Base-by-base conservation (phyloP, 2,113 vertebrate species). In the Microcebus murinus region DNA sequence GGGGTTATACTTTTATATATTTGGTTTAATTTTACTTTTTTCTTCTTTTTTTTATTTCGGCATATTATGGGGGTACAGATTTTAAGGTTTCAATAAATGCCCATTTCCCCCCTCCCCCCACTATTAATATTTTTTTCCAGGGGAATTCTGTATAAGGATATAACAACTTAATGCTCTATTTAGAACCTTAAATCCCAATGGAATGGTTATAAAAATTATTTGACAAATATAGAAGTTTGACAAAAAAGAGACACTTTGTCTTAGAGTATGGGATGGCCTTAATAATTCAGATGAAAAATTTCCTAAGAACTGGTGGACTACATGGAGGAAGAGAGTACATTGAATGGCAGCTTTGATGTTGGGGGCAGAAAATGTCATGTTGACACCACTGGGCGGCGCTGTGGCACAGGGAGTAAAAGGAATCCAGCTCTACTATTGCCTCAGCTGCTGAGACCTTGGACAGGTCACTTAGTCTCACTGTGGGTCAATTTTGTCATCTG, bases 361-460 rank as follows among this genome's bases (percentile, higher is more conserved):
- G 61, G 25, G 50, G 57, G 14, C 1, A 3, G 74, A 80, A 87
- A 93, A 68, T 87, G 65, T n/a, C 67, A n/a, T 13, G 3, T 6
- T n/a, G n/a, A 2, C 0, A 55, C 95, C 97, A 97, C 97, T 89
- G 25, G 91, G 96, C 3, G 96, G 95, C 97, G 81, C 94, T 95
- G 88, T 91, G 85, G 70, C 82, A 94, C 89, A 96, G 95, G 27
- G 25, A 92, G 94, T 90, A 73, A 88, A 52, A 77, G 25, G 71
- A 93, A 71, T 31, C 4, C 42, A 3, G 13, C 0, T 21, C 31
- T 39, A 2, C 15, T 1, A 0, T 7, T 5, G 13, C 10, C 20
- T 89, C 45, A 34, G 36, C n/a, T 79, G 4, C 34, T 74, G 76
- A 95, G 76, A 67, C 74, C 39, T 91, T 52, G 63, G 50, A 59